Conservation (phyloP, 2,113 vertebrate genomes). For the Rhodinocichla rosea region DNA sequence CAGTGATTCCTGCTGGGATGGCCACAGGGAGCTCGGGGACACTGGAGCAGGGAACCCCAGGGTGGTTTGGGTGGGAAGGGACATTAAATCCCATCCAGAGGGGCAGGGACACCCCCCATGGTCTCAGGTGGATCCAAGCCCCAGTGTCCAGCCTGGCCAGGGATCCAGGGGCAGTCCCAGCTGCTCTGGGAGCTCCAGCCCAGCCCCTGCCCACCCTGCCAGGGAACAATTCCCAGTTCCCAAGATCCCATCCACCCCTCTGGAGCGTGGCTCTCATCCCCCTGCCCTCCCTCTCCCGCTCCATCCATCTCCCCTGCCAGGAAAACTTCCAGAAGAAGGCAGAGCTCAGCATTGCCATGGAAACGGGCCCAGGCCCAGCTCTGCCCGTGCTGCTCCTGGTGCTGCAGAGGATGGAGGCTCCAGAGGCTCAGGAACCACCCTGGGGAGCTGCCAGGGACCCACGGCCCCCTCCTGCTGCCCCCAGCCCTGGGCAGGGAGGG, state of each 20-base stretch:
- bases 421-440: neutral
- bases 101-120: neutral
- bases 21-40: fast-evolving
- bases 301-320: neutral
- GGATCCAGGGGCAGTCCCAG: neutral
- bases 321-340: constrained; percentile 22
- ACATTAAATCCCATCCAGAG: fast-evolving
- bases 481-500: fast-evolving
- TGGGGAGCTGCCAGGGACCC: neutral
- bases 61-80: neutral
- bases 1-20: neutral
- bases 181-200: neutral
- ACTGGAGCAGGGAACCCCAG: neutral
- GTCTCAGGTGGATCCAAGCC: fast-evolving
- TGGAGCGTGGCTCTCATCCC: neutral
- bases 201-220: neutral
- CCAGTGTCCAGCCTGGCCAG: neutral
- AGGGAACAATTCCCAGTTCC: neutral
- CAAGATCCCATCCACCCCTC: fast-evolving
- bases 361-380: constrained; percentile 25
- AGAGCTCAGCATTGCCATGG: constrained; percentile 30
- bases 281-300: neutral
- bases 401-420: neutral
- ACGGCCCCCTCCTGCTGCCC: fast-evolving
- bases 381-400: neutral